Percentiles rank a stretch among this genome's conserved stretches.
phyloP scores from a whole-genome alignment of 2,113 vertebrate genomes.

The Mobula birostris region DNA sequence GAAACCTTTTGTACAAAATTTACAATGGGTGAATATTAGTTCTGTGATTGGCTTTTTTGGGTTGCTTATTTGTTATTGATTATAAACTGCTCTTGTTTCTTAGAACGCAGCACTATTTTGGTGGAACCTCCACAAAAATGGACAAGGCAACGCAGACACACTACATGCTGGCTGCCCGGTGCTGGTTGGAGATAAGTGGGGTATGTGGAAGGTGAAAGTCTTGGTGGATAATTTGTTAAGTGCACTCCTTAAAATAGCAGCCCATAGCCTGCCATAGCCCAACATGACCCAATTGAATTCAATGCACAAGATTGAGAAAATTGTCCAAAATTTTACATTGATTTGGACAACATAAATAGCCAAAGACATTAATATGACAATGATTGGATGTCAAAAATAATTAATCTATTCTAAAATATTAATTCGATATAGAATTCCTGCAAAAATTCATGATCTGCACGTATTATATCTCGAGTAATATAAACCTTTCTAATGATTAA shows the following conservation, averaged over 20 bases:
- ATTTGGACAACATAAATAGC: not conserved
- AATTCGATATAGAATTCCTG: not conserved
- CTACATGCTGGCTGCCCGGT: constrained; percentile 86
- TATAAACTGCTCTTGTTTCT: not conserved
- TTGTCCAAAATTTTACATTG: not conserved
- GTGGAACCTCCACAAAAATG: constrained; percentile 87
- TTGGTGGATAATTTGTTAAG: not conserved
- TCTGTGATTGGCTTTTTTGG: no score
- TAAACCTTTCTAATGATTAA: not conserved
- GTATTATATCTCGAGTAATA: not conserved
- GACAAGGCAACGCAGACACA: constrained; percentile 67
- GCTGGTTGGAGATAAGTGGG: constrained; percentile 87
- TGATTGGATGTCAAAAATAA: not conserved
- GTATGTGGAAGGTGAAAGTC: constrained; percentile 52
- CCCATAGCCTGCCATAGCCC: not conserved
- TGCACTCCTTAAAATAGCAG: not conserved
- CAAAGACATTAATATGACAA: not conserved
- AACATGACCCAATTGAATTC: not conserved
- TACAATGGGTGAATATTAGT: no score
- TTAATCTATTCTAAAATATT: not conserved
- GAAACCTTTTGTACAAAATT: no score
- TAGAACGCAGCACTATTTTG: constrained; percentile 90
- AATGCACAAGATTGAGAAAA: not conserved
- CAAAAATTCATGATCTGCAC: not conserved
- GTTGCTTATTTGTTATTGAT: not conserved